Percentiles rank a stretch among this genome's conserved stretches.
phyloP scores from a whole-genome alignment of 2,113 vertebrate species.

The Pachypanchax playfairii region DNA sequence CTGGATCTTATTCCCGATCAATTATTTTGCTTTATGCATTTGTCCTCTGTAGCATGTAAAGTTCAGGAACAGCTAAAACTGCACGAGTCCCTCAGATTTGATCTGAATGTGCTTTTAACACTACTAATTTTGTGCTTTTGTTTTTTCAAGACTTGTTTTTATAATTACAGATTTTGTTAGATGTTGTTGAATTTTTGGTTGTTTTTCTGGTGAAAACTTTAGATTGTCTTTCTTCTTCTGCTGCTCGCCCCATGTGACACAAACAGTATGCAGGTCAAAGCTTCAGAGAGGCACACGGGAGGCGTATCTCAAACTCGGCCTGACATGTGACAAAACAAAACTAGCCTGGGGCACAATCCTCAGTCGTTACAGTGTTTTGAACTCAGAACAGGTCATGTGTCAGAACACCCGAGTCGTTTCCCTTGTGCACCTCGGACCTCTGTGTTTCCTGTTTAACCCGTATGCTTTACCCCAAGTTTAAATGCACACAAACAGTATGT shows the following conservation, averaged over 20 bases:
- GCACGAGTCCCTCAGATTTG: slow-evolving; percentile 10
- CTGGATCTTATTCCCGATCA: slow-evolving; percentile 6
- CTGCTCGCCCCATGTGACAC: neutral
- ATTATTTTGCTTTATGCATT: slow-evolving; percentile 22
- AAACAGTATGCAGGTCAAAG: slow-evolving; percentile 22
- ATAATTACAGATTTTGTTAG: neutral
- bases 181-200: neutral
- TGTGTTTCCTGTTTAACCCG: slow-evolving; percentile 9
- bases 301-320: neutral
- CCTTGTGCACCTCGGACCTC: slow-evolving; percentile 38
- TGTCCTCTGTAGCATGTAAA: slow-evolving; percentile 7
- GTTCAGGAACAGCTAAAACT: slow-evolving; percentile 9
- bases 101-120: slow-evolving; percentile 25
- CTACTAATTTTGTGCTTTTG: slow-evolving; percentile 6
- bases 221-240: neutral
- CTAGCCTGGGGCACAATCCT: neutral
- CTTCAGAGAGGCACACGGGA: slow-evolving; percentile 21
- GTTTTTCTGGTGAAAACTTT: slow-evolving; percentile 13
- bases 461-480: slow-evolving; percentile 5
- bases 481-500: slow-evolving; percentile 15
- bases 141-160: slow-evolving; percentile 14
- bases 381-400: slow-evolving; percentile 10
- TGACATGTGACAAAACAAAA: neutral
- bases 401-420: no score
- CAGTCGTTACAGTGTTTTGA: neutral